Percentiles rank a stretch among this genome's conserved stretches.
Conservation (phyloP, 1,140 invertebrate genomes). For the Alviniconcha marisindica region DNA sequence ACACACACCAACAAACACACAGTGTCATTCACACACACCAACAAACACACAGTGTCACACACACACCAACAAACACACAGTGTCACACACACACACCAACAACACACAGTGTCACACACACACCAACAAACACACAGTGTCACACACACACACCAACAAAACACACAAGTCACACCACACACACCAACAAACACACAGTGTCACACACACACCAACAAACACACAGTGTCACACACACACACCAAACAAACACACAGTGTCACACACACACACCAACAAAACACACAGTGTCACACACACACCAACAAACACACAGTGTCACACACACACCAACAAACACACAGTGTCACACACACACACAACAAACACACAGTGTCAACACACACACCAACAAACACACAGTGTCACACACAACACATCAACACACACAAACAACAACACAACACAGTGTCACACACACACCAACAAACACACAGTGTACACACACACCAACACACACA, state of each 20-base stretch:
- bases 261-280: neutral
- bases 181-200: neutral
- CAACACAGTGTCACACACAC: neutral
- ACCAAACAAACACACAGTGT: neutral
- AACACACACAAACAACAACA: neutral
- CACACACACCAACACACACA: neutral
- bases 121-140: neutral
- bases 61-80: neutral
- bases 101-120: neutral
- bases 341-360: neutral
- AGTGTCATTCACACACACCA: neutral
- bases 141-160: neutral
- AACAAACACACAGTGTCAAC: too few species aligned
- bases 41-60: neutral
- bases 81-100: neutral
- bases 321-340: neutral
- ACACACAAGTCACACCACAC: too few species aligned
- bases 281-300: neutral
- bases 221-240: too few species aligned
- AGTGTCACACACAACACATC: slow-evolving; percentile 33
- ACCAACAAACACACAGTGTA: too few species aligned
- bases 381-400: neutral
- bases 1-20: neutral
- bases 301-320: too few species aligned
- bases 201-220: neutral